Evolutionary conservation across 2,113 vertebrate species (phyloP), one percentile per base, ranked within the genome.

Genomic region (Leuciscus idus): DNA sequence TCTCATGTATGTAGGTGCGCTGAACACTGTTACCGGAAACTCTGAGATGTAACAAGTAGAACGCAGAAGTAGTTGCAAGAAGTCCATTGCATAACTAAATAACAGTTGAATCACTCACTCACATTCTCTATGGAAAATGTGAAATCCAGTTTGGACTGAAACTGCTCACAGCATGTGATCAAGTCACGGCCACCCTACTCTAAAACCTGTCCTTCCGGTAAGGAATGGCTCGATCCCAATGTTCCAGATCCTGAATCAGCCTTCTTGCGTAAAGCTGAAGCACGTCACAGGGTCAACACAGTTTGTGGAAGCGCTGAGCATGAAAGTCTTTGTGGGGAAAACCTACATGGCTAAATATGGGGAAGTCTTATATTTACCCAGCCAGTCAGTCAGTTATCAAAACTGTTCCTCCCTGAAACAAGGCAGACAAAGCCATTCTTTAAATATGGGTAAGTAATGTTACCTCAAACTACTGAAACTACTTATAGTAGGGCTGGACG

Each of bases 131-230:
- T 43, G 4, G 36, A 72, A 43, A 43, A 23, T 23, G 9, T 36
- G 21, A 23, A 72, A 72, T 72, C 4, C 11, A 72, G 33, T 72
- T 43, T 10, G 36, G 36, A 72, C 33, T 72, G 68, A 72, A 72
- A 72, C 68, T 6, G 68, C 36, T 72, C 11, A 90, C 88, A 84
- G 43, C 91, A 94, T 92, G 90, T 94, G 93, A 95, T 89, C 68
- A 59, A 43, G 55, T 57, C 55, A 57, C 19, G 64, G 90, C 93
- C 92, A 92, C 91, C 91, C 91, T 80, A 87, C 81, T 88, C 5
- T 46, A 68, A 81, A 62, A 81, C 76, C 26, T 75, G 73, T 21
- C 57, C 4, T 70, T 46, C 55, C 64, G 9, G 52, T 26, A 64
- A 43, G 11, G n/a, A 76, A 57, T 3, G n/a, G 52, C 5, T 17